phyloP scores from a whole-genome alignment of 1,140 invertebrate species.

The Drosophila biarmipes region DNA sequence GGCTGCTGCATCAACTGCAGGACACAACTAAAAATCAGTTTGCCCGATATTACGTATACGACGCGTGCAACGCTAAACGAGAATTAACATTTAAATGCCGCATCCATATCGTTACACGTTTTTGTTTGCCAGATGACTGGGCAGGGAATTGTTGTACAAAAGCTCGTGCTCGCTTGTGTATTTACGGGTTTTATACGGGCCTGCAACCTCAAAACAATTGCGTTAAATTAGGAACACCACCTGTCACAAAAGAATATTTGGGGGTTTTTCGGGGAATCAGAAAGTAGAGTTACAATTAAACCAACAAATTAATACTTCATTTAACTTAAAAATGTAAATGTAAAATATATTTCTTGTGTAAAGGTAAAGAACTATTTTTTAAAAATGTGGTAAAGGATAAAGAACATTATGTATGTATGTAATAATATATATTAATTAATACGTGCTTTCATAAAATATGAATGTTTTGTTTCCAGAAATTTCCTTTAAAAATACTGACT shows the following conservation, averaged over 20 bases:
- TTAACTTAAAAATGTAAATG: no score
- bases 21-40: constrained; percentile 73
- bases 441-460: no score
- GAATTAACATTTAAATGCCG: constrained; percentile 76
- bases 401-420: no score
- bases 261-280: not conserved
- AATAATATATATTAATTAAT: no score
- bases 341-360: no score
- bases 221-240: constrained; percentile 9
- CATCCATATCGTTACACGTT: constrained; percentile 55
- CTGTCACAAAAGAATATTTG: constrained; percentile 1
- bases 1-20: constrained; percentile 5
- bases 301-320: no score
- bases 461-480: no score
- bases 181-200: constrained; percentile 27
- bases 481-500: no score
- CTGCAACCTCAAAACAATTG: not conserved
- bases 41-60: constrained; percentile 75
- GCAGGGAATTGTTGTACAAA: constrained; percentile 16
- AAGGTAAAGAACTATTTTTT: no score
- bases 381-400: no score
- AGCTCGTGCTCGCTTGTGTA: constrained; percentile 2
- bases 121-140: constrained; percentile 28
- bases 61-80: constrained; percentile 60
- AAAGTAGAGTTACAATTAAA: no score